A percentile compares a stretch with the other conserved stretches of the same genome.
Evolutionary conservation across 2,888 invertebrate species (phyloP).

Genomic region (Heteromyza rotundicornis): DNA sequence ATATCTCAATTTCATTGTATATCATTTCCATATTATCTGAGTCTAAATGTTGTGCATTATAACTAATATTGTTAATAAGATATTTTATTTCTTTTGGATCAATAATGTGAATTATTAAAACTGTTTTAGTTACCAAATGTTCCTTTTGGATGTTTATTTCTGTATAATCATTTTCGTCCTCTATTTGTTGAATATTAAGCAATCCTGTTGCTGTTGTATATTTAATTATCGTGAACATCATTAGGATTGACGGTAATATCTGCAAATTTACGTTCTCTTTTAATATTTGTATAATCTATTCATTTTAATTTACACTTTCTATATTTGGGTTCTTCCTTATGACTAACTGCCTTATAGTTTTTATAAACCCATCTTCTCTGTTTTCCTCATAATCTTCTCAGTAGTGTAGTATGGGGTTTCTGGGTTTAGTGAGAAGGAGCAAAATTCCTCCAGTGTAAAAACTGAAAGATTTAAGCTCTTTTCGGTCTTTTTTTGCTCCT

Average conservation of each 20-base stretch:
- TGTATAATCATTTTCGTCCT: no score
- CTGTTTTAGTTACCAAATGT: background rate
- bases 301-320: slow-evolving; percentile 8
- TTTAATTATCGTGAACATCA: background rate
- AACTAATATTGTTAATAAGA: background rate
- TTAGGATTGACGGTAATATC: background rate
- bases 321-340: slow-evolving; percentile 12
- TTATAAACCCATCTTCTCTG: slow-evolving; percentile 4
- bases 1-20: background rate
- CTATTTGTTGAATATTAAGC: background rate
- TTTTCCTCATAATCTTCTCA: slow-evolving; percentile 15
- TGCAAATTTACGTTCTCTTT: slow-evolving; percentile 20
- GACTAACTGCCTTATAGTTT: slow-evolving; percentile 13
- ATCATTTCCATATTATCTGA: no score
- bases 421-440: no score
- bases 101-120: background rate
- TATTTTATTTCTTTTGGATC: background rate
- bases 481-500: no score
- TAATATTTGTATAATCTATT: slow-evolving; percentile 9
- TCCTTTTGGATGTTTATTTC: background rate
- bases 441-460: no score
- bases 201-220: background rate
- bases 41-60: no score
- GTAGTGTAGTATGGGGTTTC: no score
- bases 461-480: no score